Conservation (phyloP, 1,140 invertebrate species). For the Calycopis cecrops region DNA sequence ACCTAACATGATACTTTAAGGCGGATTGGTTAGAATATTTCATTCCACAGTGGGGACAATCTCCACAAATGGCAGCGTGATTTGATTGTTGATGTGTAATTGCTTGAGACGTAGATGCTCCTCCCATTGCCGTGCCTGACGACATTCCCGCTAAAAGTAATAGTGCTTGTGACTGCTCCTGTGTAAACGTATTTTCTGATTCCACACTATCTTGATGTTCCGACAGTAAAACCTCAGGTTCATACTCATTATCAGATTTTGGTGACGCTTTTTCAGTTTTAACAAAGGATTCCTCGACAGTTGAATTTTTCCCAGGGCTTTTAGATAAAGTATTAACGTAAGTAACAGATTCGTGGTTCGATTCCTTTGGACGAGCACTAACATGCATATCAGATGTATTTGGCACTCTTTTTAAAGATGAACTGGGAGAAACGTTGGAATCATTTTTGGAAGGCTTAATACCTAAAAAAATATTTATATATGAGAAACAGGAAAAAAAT, state of each 20-base stretch:
- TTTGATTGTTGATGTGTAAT: constrained; percentile 62
- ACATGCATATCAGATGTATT: constrained; percentile 40
- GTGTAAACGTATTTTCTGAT: constrained; percentile 43
- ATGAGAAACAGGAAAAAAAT: not conserved
- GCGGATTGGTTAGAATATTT: constrained; percentile 80
- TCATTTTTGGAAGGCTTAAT: constrained; percentile 66
- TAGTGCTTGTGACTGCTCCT: constrained; percentile 60
- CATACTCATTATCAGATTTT: constrained; percentile 64
- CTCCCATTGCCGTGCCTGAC: constrained; percentile 39
- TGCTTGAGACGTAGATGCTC: constrained; percentile 56
- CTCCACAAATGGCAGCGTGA: constrained; percentile 77
- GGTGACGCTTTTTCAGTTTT: constrained; percentile 68
- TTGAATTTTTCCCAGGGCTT: constrained; percentile 47
- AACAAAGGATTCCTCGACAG: constrained; percentile 47
- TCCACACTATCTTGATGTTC: constrained; percentile 62
- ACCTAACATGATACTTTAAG: constrained; percentile 80
- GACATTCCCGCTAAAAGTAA: constrained; percentile 62
- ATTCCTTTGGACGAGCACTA: constrained; percentile 42
- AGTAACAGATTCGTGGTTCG: constrained; percentile 36
- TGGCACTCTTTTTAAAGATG: constrained; percentile 46
- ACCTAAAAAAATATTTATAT: constrained; percentile 38
- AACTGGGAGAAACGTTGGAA: constrained; percentile 31
- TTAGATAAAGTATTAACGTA: constrained; percentile 37
- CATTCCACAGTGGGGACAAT: constrained; percentile 81
- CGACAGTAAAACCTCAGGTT: constrained; percentile 67